Percentiles rank a stretch among this genome's conserved stretches.
phyloP scores from a whole-genome alignment of 2,888 invertebrate species.

The Microplitis deprimator region DNA sequence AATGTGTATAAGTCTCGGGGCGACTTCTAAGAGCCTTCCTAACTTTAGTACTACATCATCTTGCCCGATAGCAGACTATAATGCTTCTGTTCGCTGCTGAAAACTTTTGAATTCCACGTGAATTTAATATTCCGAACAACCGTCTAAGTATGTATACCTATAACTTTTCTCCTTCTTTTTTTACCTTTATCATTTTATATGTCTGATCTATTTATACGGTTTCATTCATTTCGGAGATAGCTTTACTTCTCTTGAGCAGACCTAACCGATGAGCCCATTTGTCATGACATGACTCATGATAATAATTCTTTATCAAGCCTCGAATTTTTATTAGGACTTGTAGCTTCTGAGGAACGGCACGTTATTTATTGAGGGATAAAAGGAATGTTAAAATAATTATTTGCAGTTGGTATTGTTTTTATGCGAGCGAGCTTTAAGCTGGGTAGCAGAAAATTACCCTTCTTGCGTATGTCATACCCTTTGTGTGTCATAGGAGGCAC shows the following conservation, averaged over 20 bases:
- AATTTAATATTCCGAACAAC: slow-evolving; percentile 68
- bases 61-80: slow-evolving; percentile 53
- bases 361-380: neutral
- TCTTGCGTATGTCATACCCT: slow-evolving; percentile 24
- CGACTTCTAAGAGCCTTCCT: slow-evolving; percentile 57
- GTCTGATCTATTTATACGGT: neutral
- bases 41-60: slow-evolving; percentile 70
- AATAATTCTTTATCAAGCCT: no score
- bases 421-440: slow-evolving; percentile 22
- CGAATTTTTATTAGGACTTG: no score
- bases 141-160: slow-evolving; percentile 28
- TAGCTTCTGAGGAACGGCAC: neutral
- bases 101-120: slow-evolving; percentile 68
- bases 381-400: slow-evolving; percentile 27
- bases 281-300: no score
- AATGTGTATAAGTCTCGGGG: slow-evolving; percentile 43
- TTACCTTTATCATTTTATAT: slow-evolving; percentile 9
- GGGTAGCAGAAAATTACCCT: slow-evolving; percentile 11
- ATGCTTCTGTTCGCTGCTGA: slow-evolving; percentile 57
- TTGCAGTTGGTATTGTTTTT: neutral
- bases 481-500: slow-evolving; percentile 13
- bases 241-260: no score
- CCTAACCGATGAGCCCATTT: no score
- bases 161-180: slow-evolving; percentile 1
- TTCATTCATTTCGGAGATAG: neutral